A percentile compares a stretch with the other conserved stretches of the same genome.
Conservation (phyloP, 2,113 vertebrate genomes). For the Rana temporaria region DNA sequence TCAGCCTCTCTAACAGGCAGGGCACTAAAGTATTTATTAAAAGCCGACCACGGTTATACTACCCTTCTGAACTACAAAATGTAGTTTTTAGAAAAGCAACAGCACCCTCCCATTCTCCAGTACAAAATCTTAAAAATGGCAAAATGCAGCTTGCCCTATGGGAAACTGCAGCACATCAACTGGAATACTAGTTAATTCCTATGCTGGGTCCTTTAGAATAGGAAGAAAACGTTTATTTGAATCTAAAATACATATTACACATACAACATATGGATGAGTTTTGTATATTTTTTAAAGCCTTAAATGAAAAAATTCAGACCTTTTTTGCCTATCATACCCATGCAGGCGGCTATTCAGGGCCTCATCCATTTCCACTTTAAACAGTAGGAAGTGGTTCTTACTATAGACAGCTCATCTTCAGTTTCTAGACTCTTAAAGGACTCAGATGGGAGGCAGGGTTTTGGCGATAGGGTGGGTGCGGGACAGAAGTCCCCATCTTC, state of each 20-base stretch:
- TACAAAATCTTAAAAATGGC: not conserved
- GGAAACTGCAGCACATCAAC: not conserved
- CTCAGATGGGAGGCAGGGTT: constrained; percentile 68
- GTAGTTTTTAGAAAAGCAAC: not conserved
- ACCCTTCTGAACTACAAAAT: not conserved
- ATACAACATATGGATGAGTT: constrained; percentile 57
- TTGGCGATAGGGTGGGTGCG: constrained; percentile 73
- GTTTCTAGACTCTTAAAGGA: constrained; percentile 77
- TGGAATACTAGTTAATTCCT: not conserved
- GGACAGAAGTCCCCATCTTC: constrained; percentile 80
- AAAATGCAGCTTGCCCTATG: not conserved
- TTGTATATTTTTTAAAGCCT: constrained; percentile 62
- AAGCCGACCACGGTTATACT: no score
- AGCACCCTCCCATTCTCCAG: not conserved
- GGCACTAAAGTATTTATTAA: no score
- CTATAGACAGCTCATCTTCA: constrained; percentile 93
- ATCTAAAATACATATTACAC: constrained; percentile 36
- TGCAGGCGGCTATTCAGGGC: constrained; percentile 78
- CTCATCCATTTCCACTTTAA: constrained; percentile 77
- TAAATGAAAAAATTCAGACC: constrained; percentile 89
- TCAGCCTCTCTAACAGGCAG: no score
- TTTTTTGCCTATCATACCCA: constrained; percentile 82
- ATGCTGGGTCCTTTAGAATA: not conserved
- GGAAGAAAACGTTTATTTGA: not conserved
- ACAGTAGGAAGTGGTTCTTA: constrained; percentile 84